These are phyloP conservation scores for Axinella damicornis DNA, from an alignment of 37 sponge, comb jelly and placozoan species.

Conservation along the genomic window DNA sequence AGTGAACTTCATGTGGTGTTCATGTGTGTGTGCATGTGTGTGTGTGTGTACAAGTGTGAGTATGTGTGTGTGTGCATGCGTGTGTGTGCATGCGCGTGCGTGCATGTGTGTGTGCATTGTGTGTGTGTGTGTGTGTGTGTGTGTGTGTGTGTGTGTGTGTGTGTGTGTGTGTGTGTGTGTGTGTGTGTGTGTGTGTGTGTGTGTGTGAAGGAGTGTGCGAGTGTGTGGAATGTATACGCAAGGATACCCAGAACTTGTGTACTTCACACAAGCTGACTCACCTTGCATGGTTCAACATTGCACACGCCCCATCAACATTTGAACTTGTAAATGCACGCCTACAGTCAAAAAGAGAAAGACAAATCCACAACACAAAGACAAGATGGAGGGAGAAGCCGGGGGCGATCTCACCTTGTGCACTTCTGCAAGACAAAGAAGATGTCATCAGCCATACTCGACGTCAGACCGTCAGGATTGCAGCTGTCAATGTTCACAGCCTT, in stretches of 20 bases:
- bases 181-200: no score
- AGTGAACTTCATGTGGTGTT: constrained; percentile 53
- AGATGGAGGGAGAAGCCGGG: not conserved
- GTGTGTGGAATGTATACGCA: no score
- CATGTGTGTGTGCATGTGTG: not conserved
- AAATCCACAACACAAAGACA: not conserved
- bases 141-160: no score
- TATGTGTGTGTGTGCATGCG: no score
- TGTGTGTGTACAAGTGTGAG: not conserved
- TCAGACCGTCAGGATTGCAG: constrained; percentile 48
- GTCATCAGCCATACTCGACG: constrained; percentile 88
- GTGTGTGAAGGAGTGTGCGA: no score
- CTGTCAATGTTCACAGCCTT: constrained; percentile 74
- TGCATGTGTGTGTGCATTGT: no score
- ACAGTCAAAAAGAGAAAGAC: not conserved
- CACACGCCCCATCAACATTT: constrained; percentile 86
- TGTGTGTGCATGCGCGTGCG: not conserved
- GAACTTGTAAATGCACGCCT: constrained; percentile 73
- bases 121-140: no score
- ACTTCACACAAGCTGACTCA: constrained; percentile 22
- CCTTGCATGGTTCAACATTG: constrained; percentile 90
- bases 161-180: no score
- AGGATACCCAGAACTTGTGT: no score
- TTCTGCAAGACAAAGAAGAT: constrained; percentile 91
- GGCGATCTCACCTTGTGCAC: constrained; percentile 63